These are phyloP conservation scores for Eueides isabella DNA, from an alignment of 1,140 invertebrate species.

Conservation along the genomic window DNA sequence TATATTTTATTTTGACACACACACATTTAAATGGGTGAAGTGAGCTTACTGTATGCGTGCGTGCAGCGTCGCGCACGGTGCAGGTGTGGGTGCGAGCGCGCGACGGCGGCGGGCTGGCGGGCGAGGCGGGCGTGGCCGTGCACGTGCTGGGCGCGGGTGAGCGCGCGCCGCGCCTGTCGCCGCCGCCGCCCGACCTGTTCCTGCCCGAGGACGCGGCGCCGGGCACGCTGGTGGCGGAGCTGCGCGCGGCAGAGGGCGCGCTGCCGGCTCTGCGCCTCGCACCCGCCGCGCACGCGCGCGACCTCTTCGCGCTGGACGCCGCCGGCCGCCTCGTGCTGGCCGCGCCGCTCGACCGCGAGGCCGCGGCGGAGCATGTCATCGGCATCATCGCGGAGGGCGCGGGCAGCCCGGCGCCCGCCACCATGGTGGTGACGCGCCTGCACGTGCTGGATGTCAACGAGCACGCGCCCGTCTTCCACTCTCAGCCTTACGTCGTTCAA, in stretches of 20 bases:
- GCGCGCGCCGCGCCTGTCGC: slow-evolving; percentile 87
- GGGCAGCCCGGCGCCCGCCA: slow-evolving; percentile 88
- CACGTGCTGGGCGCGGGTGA: slow-evolving; percentile 88
- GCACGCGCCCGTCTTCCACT: slow-evolving; percentile 93
- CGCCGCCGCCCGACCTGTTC: slow-evolving; percentile 89
- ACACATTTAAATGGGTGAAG: no score
- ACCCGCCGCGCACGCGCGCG: slow-evolving; percentile 82
- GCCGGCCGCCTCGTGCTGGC: slow-evolving; percentile 88
- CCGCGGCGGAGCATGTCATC: slow-evolving; percentile 87
- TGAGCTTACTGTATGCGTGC: slow-evolving; percentile 25
- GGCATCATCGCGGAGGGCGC: slow-evolving; percentile 91
- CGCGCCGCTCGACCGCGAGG: slow-evolving; percentile 90
- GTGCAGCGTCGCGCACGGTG: slow-evolving; percentile 89
- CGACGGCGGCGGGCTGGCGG: slow-evolving; percentile 88
- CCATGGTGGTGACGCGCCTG: slow-evolving; percentile 89
- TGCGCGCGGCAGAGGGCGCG: slow-evolving; percentile 77
- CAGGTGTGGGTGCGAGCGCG: slow-evolving; percentile 95
- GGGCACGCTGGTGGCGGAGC: slow-evolving; percentile 70
- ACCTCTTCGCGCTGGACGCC: slow-evolving; percentile 89
- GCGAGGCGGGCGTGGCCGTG: slow-evolving; percentile 90
- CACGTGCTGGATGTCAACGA: slow-evolving; percentile 96
- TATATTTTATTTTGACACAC: no score
- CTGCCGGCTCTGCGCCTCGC: slow-evolving; percentile 81
- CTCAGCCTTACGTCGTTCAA: slow-evolving; percentile 88
- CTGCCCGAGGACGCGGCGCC: slow-evolving; percentile 88